Conservation (phyloP, 2,888 invertebrate species). For the Bugulina stolonifera region DNA sequence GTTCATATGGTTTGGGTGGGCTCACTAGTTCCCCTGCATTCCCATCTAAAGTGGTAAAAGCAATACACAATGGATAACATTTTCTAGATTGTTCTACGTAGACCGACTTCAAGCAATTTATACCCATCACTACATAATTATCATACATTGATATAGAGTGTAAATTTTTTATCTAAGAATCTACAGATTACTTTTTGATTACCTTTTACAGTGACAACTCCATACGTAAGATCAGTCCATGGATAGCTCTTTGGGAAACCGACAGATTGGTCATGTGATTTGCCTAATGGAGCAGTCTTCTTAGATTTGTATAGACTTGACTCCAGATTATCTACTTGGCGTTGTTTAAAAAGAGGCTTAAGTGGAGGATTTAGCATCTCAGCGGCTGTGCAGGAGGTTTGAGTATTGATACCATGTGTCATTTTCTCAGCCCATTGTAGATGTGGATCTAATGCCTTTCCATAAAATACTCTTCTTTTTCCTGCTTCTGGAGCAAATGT, state of each 20-base stretch:
- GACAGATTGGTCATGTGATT: constrained; percentile 39
- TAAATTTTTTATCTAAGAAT: too few relatives aligned
- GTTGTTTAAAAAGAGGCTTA: constrained; percentile 45
- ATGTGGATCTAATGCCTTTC: constrained; percentile 49
- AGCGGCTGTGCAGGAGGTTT: constrained; percentile 39
- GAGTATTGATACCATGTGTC: constrained; percentile 46
- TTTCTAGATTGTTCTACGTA: too few relatives aligned
- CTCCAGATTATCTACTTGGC: constrained; percentile 41
- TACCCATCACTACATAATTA: too few relatives aligned
- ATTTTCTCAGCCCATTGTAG: constrained; percentile 45
- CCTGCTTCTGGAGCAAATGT: constrained; percentile 47
- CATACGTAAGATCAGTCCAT: constrained; percentile 42
- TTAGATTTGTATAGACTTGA: constrained; percentile 39
- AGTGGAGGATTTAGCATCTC: constrained; percentile 45
- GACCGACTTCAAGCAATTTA: too few relatives aligned
- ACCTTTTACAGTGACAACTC: constrained; percentile 46
- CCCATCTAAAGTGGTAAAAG: too few relatives aligned
- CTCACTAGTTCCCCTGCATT: constrained; percentile 50
- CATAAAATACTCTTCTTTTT: constrained; percentile 46
- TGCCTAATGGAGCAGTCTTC: constrained; percentile 42
- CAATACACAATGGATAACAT: too few relatives aligned
- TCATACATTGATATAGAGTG: too few relatives aligned
- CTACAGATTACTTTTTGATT: too few relatives aligned
- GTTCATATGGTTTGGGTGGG: constrained; percentile 43
- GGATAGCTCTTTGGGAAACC: constrained; percentile 40